Evolutionary conservation across 1,140 invertebrate species (phyloP), one percentile per base, ranked within the genome.

Genomic region (Trypoxylus dichotomus): DNA sequence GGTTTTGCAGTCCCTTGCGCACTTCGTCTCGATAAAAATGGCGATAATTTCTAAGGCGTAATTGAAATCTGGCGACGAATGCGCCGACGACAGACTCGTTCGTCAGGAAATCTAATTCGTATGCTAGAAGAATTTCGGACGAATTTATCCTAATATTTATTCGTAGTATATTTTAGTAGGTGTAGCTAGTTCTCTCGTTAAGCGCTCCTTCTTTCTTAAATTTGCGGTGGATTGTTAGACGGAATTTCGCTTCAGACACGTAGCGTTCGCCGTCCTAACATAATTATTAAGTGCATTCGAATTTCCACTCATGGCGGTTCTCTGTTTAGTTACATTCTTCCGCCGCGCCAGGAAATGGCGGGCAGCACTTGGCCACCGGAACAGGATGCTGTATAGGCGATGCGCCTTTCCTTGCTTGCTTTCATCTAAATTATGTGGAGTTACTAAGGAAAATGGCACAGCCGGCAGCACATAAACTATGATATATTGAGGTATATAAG

Each of bases 281-380:
- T 68, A 68, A 68, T 68, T 68, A 68, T 24, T 68, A 68, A 68
- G 60, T 68, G 60, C 60, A 68, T 68, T 68, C 60, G 60, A 68
- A 68, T 68, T 68, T 24, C 60, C 24, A 21, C 24, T 68, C 60
- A 68, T 68, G 21, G 24, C 32, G 32, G 21, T 68, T 29, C 60
- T 27, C 1, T 68, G 60, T 68, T 58, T 68, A 68, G 60, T 11
- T 68, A 68, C 60, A 68, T 68, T 68, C 60, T 68, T 68, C 60
- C 60, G 60, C 60, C 27, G 60, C 60, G 21, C 6, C 47, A 54
- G 60, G 60, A 68, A 68, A 68, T 68, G 60, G 60, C 60, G 13
- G 47, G 60, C 15, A 68, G 60, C 60, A 68, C 24, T 68, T 68
- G 60, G 24, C 60, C 60, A 68, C 60, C 60, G 60, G 60, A 68